Conservation (phyloP, 2,888 invertebrate genomes). For the Anthophora plumipes region DNA sequence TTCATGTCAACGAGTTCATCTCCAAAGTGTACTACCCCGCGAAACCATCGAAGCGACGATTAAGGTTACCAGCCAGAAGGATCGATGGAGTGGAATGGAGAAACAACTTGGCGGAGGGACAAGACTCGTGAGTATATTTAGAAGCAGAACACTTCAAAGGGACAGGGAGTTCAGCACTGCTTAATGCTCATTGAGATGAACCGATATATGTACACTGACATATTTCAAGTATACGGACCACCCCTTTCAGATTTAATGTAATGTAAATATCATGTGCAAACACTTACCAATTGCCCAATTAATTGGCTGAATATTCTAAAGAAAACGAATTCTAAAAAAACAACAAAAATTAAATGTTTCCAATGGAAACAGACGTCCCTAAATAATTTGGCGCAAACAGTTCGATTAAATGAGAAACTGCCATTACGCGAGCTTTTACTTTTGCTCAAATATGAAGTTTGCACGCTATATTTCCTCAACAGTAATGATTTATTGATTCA, state of each 20-base stretch:
- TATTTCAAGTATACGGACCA: conserved; percentile 60
- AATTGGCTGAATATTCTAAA: conserved; percentile 61
- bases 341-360: conserved; percentile 37
- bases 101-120: conserved; percentile 69
- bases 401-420: conserved; percentile 5
- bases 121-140: conserved; percentile 66
- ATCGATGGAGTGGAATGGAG: conserved; percentile 66
- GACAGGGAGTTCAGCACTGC: conserved; percentile 49
- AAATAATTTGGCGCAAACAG: conserved; percentile 45
- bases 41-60: conserved; percentile 62
- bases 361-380: conserved; percentile 9
- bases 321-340: conserved; percentile 37
- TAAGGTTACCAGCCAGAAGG: conserved; percentile 66
- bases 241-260: conserved; percentile 78
- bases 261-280: conserved; percentile 76
- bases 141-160: conserved; percentile 68
- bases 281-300: conserved; percentile 59
- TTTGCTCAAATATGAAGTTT: conserved; percentile 7
- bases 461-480: neutral
- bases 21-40: conserved; percentile 40
- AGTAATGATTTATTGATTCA: neutral
- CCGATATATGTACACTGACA: conserved; percentile 53
- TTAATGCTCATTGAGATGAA: conserved; percentile 60
- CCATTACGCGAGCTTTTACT: conserved; percentile 40
- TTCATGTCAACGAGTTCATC: conserved; percentile 55